phyloP scores from a whole-genome alignment of 1,140 invertebrate species.

The Zaprionus nigranus region DNA sequence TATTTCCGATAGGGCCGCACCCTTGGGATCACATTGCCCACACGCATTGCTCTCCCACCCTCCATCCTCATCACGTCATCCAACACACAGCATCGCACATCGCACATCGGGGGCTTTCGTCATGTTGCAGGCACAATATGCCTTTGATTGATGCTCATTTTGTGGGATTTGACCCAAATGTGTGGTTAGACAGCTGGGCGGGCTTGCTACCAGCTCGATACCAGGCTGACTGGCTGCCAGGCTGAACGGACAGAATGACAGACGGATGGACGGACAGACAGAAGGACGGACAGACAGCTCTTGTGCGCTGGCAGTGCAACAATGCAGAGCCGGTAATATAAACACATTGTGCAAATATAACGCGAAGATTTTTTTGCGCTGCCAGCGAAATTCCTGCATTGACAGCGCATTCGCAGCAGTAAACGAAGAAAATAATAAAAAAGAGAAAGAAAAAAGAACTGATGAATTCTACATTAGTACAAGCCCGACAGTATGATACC shows the following conservation, averaged over 20 bases:
- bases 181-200: constrained; percentile 10
- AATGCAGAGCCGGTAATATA: constrained; percentile 47
- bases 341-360: constrained; percentile 53
- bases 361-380: constrained; percentile 40
- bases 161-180: constrained; percentile 49
- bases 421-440: neutral
- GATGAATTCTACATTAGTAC: too few species aligned
- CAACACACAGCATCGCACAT: neutral
- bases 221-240: neutral
- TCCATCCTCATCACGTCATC: neutral
- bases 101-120: constrained; percentile 31
- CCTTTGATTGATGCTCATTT: constrained; percentile 53
- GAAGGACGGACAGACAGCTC: neutral
- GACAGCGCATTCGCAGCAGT: constrained; percentile 22
- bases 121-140: constrained; percentile 41
- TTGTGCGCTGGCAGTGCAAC: constrained; percentile 14
- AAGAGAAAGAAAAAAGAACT: neutral
- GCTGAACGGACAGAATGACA: neutral
- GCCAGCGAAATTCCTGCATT: constrained; percentile 37
- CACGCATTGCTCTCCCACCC: neutral
- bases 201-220: neutral
- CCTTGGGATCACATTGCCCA: constrained; percentile 23
- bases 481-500: too few species aligned
- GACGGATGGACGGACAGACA: neutral
- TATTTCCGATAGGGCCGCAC: constrained; percentile 10